Evolutionary conservation across 2,888 invertebrate species (phyloP).

Genomic region (Merodon equestris): DNA sequence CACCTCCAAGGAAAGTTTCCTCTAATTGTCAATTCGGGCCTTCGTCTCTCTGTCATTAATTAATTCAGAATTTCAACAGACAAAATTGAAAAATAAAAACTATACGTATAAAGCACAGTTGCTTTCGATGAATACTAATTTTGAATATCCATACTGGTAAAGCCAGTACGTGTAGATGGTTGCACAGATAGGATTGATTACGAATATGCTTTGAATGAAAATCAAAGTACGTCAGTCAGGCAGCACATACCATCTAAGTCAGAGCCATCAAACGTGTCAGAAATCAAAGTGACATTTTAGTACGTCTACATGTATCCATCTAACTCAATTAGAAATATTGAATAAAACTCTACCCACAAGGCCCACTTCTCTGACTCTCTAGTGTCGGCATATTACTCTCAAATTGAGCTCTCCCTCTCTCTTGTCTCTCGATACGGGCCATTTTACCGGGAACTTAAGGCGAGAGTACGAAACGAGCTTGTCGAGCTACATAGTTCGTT

Average conservation of each 20-base stretch:
- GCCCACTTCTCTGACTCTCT: no score
- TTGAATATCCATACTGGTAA: constrained; percentile 15
- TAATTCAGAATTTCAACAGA: constrained; percentile 39
- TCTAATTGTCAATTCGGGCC: constrained; percentile 31
- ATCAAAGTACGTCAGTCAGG: not conserved
- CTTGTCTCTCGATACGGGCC: constrained; percentile 21
- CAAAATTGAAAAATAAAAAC: constrained; percentile 13
- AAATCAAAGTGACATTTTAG: no score
- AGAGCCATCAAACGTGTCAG: no score
- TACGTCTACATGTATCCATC: not conserved
- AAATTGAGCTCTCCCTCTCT: constrained; percentile 14
- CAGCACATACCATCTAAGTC: no score
- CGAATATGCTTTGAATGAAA: constrained; percentile 3
- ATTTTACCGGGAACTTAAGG: constrained; percentile 37
- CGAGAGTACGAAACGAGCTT: constrained; percentile 12
- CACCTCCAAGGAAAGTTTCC: no score
- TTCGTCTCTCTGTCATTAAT: constrained; percentile 19
- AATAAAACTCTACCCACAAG: no score
- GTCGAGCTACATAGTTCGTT: not conserved
- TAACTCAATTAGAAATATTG: constrained; percentile 8
- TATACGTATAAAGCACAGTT: constrained; percentile 16
- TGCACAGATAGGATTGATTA: constrained; percentile 1
- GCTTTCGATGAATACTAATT: constrained; percentile 59
- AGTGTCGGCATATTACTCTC: not conserved
- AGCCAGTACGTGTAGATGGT: constrained; percentile 1